phyloP scores from a whole-genome alignment of 1,140 invertebrate species.

The Scaptomyza graminum region DNA sequence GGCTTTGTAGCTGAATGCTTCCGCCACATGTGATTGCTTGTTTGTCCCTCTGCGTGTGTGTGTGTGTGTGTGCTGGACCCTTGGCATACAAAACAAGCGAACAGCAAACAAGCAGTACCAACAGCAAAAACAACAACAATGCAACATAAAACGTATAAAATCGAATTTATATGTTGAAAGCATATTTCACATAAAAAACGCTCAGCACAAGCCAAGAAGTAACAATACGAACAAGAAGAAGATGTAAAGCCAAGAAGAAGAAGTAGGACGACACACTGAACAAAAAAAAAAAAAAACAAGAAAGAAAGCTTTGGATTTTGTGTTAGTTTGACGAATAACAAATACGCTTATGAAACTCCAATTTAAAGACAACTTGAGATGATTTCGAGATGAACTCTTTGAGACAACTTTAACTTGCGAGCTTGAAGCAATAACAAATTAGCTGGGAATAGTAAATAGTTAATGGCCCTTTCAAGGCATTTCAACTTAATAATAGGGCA shows the following conservation, averaged over 20 bases:
- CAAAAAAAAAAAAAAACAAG: constrained; percentile 10
- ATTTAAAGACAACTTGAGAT: too few relatives aligned
- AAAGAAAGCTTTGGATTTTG: not conserved
- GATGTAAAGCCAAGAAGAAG: constrained; percentile 20
- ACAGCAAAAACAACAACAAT: constrained; percentile 38
- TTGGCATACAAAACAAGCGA: constrained; percentile 66
- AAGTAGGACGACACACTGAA: constrained; percentile 5
- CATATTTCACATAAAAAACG: constrained; percentile 71
- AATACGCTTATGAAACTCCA: too few relatives aligned
- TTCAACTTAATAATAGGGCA: too few relatives aligned
- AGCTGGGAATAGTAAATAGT: too few relatives aligned
- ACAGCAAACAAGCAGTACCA: constrained; percentile 58
- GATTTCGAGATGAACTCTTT: too few relatives aligned
- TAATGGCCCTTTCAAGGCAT: too few relatives aligned
- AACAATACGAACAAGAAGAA: constrained; percentile 18
- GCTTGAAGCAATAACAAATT: too few relatives aligned
- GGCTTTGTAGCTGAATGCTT: constrained; percentile 38
- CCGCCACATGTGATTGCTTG: constrained; percentile 27
- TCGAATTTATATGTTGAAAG: constrained; percentile 80
- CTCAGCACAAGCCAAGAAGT: constrained; percentile 30
- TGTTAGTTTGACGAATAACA: too few relatives aligned
- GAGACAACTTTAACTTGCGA: too few relatives aligned
- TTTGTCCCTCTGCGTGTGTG: constrained; percentile 19
- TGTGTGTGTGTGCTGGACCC: constrained; percentile 37
- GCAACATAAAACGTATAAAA: constrained; percentile 80